phyloP scores from a whole-genome alignment of 1,140 invertebrate species.

The Aricia agestis region DNA sequence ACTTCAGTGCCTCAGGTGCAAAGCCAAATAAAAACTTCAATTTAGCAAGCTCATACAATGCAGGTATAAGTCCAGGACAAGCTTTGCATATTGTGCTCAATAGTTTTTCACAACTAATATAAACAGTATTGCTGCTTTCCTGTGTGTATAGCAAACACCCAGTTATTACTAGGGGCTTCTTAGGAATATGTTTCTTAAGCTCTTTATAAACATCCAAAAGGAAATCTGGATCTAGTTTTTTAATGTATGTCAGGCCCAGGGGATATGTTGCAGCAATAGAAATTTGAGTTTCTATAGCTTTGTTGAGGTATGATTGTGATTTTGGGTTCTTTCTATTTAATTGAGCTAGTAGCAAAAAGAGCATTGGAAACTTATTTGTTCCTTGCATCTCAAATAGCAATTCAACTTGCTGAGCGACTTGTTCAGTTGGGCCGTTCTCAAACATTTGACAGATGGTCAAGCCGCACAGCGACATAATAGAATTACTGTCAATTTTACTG shows the following conservation, averaged over 20 bases:
- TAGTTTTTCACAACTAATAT: conserved; percentile 78
- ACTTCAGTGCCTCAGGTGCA: conserved; percentile 78
- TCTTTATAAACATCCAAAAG: conserved; percentile 87
- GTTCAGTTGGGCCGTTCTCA: conserved; percentile 77
- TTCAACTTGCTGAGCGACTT: conserved; percentile 90
- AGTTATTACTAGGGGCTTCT: conserved; percentile 75
- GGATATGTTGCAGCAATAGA: conserved; percentile 78
- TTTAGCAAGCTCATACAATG: conserved; percentile 86
- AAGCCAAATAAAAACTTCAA: conserved; percentile 89
- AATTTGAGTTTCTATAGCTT: conserved; percentile 84
- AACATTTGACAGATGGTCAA: conserved; percentile 88
- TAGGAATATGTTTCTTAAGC: conserved; percentile 85
- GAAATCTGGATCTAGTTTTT: conserved; percentile 89
- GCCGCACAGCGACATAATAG: conserved; percentile 86
- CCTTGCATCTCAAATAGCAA: conserved; percentile 90
- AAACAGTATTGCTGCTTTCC: conserved; percentile 61
- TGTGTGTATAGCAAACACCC: conserved; percentile 63
- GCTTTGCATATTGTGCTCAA: conserved; percentile 85
- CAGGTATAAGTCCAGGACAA: conserved; percentile 88
- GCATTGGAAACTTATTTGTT: conserved; percentile 76
- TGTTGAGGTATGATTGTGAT: conserved; percentile 81
- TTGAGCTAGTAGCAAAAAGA: conserved; percentile 84
- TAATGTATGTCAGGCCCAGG: conserved; percentile 86
- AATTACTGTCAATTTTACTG: conserved; percentile 89
- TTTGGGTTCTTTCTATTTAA: conserved; percentile 78